These are phyloP conservation scores for Actenoides hombroni DNA, from an alignment of 2,113 vertebrate genomes.

Conservation along the genomic window DNA sequence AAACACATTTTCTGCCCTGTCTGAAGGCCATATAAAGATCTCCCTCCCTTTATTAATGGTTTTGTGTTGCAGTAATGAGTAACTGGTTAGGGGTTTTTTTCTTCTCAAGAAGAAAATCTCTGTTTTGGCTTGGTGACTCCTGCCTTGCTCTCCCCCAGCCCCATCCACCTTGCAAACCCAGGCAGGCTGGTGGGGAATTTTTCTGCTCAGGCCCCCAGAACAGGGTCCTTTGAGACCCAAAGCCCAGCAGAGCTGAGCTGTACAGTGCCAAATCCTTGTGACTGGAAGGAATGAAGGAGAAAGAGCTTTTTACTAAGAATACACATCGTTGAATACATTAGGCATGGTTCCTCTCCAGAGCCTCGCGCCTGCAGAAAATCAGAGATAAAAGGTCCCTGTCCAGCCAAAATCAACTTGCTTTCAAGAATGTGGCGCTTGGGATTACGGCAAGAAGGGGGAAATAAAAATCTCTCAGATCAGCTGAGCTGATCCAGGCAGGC, in stretches of 20 bases:
- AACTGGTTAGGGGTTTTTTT: background rate
- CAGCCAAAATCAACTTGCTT: background rate
- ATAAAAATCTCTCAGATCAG: background rate
- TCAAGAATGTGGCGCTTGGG: background rate
- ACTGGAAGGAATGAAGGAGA: background rate
- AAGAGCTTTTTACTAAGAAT: background rate
- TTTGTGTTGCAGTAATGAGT: background rate
- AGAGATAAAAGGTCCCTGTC: background rate
- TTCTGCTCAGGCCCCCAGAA: background rate
- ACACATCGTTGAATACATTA: background rate
- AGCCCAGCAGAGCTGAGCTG: background rate
- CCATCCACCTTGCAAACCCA: background rate
- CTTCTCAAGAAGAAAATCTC: no score
- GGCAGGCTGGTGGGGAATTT: background rate
- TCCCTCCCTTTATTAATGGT: fast-evolving
- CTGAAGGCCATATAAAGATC: background rate
- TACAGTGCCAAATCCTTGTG: background rate
- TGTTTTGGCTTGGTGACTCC: fast-evolving
- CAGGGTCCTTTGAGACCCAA: no score
- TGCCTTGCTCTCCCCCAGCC: background rate
- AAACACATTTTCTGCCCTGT: background rate
- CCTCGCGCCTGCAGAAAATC: background rate
- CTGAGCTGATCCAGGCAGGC: fast-evolving
- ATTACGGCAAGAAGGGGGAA: background rate
- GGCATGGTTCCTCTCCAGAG: background rate